Base-by-base conservation (phyloP, 1,140 invertebrate species). In the Caerostris extrusa region DNA sequence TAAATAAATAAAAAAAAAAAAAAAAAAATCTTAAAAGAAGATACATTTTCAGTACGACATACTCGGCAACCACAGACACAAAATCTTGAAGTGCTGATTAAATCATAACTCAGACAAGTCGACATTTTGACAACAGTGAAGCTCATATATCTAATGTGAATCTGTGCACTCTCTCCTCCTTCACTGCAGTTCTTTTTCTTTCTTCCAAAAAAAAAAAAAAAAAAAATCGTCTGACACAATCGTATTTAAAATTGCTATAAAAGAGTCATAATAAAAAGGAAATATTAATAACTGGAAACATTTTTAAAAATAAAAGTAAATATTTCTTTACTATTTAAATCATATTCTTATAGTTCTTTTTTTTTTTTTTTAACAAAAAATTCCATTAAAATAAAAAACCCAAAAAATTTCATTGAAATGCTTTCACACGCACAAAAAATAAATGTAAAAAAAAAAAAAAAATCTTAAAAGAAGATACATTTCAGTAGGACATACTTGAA, bases 141-240 rank as follows among this genome's bases (percentile, higher is more conserved):
- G 69, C 50, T 77, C 69, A 77, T 77, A 77, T 77, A 77, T 77
- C 69, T 77, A 77, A 77, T 77, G 69, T 77, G 69, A 77, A 77
- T 77, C 69, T 77, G 19, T 5, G 50, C 34, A 77, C 50, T 77
- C 69, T 77, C 69, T 34, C 12, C 69, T 77, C 34, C n/a, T 8
- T 34, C 34, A 77, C 69, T 64, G 61, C 61, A 64, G 61, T 64
- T 64, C 14, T 77, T 77, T 77, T 34, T 77, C 50, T 71, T 34
- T 34, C 7, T 69, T 50, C 34, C n/a, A n/a, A 10, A 4, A 34
- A 12, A 34, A 7, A 34, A 12, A 53, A n/a, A n/a, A n/a, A n/a
- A n/a, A n/a, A n/a, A n/a, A n/a, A n/a, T 53, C 34, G 69, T 19
- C 19, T 71, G 69, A 71, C 69, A 71, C 69, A 71, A n/a, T n/a